Evolutionary conservation across 2,888 invertebrate species (phyloP).

Genomic region (Ennomos quercinarius): DNA sequence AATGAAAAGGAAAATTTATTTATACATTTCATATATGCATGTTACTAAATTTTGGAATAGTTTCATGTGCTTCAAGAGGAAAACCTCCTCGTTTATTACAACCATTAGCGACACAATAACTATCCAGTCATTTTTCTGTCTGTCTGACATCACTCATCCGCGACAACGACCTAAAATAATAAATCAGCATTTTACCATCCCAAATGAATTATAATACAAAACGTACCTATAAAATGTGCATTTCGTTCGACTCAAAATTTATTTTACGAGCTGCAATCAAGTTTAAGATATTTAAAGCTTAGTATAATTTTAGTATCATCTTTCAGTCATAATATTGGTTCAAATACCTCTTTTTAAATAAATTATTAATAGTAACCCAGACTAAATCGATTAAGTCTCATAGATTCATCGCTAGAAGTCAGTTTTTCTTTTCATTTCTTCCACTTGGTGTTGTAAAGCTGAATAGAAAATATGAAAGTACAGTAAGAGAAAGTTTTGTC

Average conservation of each 20-base stretch:
- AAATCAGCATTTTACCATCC: constrained; percentile 62
- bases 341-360: constrained; percentile 13
- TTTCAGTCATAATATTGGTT: constrained; percentile 39
- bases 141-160: constrained; percentile 74
- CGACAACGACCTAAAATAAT: constrained; percentile 78
- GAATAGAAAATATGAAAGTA: constrained; percentile 33
- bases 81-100: too few species aligned
- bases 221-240: constrained; percentile 35
- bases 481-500: constrained; percentile 30
- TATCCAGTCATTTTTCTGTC: constrained; percentile 56
- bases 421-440: constrained; percentile 17
- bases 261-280: constrained; percentile 42
- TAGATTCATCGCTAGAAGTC: neutral
- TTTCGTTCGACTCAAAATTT: constrained; percentile 29
- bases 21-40: too few species aligned
- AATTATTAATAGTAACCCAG: constrained; percentile 6
- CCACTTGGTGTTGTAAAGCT: constrained; percentile 1
- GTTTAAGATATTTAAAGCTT: constrained; percentile 33
- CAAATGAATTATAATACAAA: constrained; percentile 11
- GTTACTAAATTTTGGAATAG: too few species aligned
- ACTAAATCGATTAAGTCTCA: neutral
- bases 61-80: too few species aligned
- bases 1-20: too few species aligned
- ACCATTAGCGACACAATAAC: constrained; percentile 23
- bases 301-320: constrained; percentile 34